Evolutionary conservation across 35 echinoderm and acorn worm genomes (phyloP), one percentile per base, ranked within the genome.

Genomic region (Amphiura filiformis): DNA sequence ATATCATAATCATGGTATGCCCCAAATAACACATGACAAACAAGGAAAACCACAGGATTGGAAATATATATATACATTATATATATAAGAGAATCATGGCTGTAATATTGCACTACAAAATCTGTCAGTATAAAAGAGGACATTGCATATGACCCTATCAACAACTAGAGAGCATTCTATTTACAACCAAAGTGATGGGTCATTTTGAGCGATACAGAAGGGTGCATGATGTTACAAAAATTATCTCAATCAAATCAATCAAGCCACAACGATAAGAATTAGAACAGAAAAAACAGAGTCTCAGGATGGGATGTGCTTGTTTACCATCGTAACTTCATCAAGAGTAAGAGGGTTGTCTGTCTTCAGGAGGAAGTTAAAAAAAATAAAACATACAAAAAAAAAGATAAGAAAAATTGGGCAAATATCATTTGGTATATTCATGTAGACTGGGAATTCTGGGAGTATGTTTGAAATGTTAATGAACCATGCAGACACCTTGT

Each of bases 281-380:
- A n/a, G 20, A 70, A 70, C 61, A 30, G 61, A 70, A 70, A 52
- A 52, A 52, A 47, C 41, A 47, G 17, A 9, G 61, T 70, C 26
- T 70, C 61, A 30, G 61, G 61, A 30, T 70, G 28, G 61, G 26
- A 70, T 26, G 2, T 70, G 7, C 7, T 70, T 70, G 17, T 70
- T 70, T 70, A 70, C 61, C 61, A 70, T 70, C 61, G 28, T 70
- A 23, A 70, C 61, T 70, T 70, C 61, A 30, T 70, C 61, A 70
- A 70, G 61, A 26, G 61, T 23, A 70, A 70, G 61, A 26, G 61
- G 61, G 9, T 70, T 70, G 15, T 5, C 61, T 18, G 61, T 23
- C 61, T 70, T 70, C 17, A 70, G 7, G 17, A 47, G 41, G 41
- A 47, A 47, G 41, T 47, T 4, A 17, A 47, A 47, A 47, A 47